Conservation (phyloP, 1,140 invertebrate genomes). For the Drosophila bifasciata region DNA sequence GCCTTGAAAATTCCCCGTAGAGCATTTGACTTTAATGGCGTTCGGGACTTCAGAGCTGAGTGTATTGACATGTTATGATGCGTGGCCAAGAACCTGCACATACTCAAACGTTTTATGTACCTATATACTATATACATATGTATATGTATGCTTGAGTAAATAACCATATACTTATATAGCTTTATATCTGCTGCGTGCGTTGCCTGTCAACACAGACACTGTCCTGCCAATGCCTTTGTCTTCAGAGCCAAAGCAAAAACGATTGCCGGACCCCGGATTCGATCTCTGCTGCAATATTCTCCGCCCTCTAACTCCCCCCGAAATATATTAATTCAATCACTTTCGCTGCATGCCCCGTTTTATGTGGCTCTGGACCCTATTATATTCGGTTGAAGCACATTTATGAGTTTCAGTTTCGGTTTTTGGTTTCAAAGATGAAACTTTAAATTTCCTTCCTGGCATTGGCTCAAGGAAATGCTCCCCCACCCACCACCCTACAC, state of each 20-base stretch:
- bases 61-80: slow-evolving; percentile 81
- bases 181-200: slow-evolving; percentile 51
- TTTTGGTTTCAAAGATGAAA: slow-evolving; percentile 29
- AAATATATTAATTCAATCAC: slow-evolving; percentile 74
- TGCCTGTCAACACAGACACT: slow-evolving; percentile 46
- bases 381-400: slow-evolving; percentile 18
- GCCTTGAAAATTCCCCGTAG: slow-evolving; percentile 74
- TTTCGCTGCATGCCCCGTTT: slow-evolving; percentile 51
- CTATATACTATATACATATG: slow-evolving; percentile 17
- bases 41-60: slow-evolving; percentile 48
- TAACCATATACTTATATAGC: slow-evolving; percentile 23
- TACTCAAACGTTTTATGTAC: background rate
- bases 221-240: slow-evolving; percentile 25
- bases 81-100: slow-evolving; percentile 59
- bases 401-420: slow-evolving; percentile 23
- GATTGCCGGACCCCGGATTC: too few species aligned
- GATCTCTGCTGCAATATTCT: slow-evolving; percentile 25
- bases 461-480: slow-evolving; percentile 41
- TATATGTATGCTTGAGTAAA: background rate
- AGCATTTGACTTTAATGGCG: slow-evolving; percentile 78
- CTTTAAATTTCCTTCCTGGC: slow-evolving; percentile 61
- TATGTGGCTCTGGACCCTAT: slow-evolving; percentile 41
- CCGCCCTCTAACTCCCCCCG: slow-evolving; percentile 20
- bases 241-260: background rate
- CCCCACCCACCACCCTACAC: too few species aligned